These are phyloP conservation scores for Limenitis arthemis DNA, from an alignment of 2,888 invertebrate species.

Conservation along the genomic window DNA sequence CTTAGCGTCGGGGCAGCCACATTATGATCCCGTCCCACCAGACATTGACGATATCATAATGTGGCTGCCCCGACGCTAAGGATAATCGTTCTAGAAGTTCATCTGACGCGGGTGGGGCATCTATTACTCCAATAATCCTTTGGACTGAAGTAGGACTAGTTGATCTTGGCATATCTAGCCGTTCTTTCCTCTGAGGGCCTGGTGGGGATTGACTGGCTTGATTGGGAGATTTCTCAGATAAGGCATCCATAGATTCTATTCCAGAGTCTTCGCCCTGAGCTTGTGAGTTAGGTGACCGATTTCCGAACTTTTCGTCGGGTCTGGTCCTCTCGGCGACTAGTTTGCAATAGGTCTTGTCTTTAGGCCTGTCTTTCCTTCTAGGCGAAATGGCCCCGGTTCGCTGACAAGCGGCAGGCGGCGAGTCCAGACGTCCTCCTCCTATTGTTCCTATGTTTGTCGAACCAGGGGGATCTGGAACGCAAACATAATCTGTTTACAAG, in stretches of 20 bases:
- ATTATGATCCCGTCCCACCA: no score
- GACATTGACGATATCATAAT: no score
- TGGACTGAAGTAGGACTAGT: constrained; percentile 60
- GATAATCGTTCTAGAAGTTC: constrained; percentile 46
- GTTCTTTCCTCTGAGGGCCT: constrained; percentile 56
- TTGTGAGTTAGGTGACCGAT: constrained; percentile 63
- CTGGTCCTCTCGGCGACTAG: constrained; percentile 62
- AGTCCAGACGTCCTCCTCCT: constrained; percentile 44
- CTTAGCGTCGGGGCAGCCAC: constrained; percentile 40
- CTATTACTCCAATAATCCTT: constrained; percentile 59
- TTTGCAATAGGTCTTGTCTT: constrained; percentile 72
- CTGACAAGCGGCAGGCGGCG: constrained; percentile 41
- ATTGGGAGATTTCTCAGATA: constrained; percentile 94
- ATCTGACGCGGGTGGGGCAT: constrained; percentile 44
- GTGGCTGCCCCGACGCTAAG: constrained; percentile 40
- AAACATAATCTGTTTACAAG: constrained; percentile 14
- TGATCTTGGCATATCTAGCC: constrained; percentile 57
- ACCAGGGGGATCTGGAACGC: constrained; percentile 67
- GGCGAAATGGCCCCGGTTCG: constrained; percentile 42
- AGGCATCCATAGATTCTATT: constrained; percentile 93
- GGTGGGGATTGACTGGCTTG: constrained; percentile 85
- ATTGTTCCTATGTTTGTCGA: constrained; percentile 81
- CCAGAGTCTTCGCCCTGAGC: constrained; percentile 90
- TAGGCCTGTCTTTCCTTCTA: constrained; percentile 53
- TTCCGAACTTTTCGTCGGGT: constrained; percentile 49